Percentiles rank a stretch among this genome's conserved stretches.
Conservation (phyloP, 53 echinoderm and acorn worm genomes). For the Actinopyga echinites region DNA sequence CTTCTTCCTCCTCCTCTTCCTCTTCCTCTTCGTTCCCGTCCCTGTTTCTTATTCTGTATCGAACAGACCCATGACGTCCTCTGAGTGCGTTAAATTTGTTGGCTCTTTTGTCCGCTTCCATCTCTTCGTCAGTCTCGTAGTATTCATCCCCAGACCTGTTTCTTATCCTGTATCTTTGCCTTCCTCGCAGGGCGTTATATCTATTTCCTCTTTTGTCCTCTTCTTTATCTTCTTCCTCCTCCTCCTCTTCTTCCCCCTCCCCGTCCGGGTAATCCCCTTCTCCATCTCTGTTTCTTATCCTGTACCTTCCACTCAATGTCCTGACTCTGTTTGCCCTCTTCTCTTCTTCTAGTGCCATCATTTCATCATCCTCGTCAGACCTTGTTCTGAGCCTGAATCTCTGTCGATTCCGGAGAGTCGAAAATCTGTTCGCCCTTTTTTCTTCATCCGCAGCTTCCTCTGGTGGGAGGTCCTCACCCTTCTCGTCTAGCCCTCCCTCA, state of each 20-base stretch:
- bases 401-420: not conserved
- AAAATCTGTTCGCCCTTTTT: conserved; percentile 33
- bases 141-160: not conserved
- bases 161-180: not conserved
- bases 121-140: not conserved
- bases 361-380: not conserved
- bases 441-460: conserved; percentile 38
- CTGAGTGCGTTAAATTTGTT: not conserved
- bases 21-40: not conserved
- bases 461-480: not conserved
- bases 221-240: not conserved
- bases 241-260: not conserved
- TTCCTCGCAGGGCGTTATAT: not conserved
- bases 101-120: conserved; percentile 1
- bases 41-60: not conserved
- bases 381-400: not conserved
- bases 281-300: conserved; percentile 6
- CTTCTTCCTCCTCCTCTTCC: not conserved
- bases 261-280: not conserved
- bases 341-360: not conserved
- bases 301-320: not conserved
- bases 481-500: not conserved
- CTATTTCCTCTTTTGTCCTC: conserved; percentile 23
- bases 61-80: not conserved
- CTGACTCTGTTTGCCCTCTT: conserved; percentile 21